Evolutionary conservation across 2,113 vertebrate species (phyloP).

Genomic region (Mirounga angustirostris): DNA sequence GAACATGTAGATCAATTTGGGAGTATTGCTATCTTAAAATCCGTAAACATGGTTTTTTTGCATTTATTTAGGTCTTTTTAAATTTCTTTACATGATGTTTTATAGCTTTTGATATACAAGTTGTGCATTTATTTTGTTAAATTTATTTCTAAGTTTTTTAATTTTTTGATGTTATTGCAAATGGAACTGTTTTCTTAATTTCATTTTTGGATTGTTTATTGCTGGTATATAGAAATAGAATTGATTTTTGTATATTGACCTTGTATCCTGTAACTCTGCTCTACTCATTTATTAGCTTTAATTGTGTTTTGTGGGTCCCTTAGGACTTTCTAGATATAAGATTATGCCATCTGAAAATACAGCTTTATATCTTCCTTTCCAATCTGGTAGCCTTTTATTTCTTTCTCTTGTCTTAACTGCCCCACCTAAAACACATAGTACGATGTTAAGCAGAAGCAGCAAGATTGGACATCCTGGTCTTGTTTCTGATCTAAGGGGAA

Average conservation of each 20-base stretch:
- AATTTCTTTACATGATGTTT: not conserved
- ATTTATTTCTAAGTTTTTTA: not conserved
- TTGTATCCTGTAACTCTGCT: not conserved
- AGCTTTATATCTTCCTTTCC: not conserved
- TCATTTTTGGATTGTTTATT: not conserved
- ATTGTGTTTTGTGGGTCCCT: not conserved
- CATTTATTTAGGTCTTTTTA: not conserved
- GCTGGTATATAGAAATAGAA: not conserved
- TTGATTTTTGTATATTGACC: not conserved
- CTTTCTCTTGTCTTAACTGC: not conserved
- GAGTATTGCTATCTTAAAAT: not conserved
- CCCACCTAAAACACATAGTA: not conserved
- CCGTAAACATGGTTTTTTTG: not conserved
- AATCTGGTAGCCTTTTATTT: not conserved
- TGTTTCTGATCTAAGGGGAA: not conserved
- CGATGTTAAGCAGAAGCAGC: not conserved
- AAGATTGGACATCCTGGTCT: not conserved
- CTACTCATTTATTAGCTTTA: not conserved
- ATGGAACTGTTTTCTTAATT: not conserved
- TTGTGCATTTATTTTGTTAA: not conserved
- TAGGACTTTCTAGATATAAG: not conserved
- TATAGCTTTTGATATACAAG: not conserved
- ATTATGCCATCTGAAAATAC: not conserved
- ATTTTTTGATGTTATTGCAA: not conserved
- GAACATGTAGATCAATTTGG: not conserved